Evolutionary conservation across 2,797 vertebrate genomes (phyloP), one percentile per base, ranked within the genome.

Genomic region (Erithacus rubecula): DNA sequence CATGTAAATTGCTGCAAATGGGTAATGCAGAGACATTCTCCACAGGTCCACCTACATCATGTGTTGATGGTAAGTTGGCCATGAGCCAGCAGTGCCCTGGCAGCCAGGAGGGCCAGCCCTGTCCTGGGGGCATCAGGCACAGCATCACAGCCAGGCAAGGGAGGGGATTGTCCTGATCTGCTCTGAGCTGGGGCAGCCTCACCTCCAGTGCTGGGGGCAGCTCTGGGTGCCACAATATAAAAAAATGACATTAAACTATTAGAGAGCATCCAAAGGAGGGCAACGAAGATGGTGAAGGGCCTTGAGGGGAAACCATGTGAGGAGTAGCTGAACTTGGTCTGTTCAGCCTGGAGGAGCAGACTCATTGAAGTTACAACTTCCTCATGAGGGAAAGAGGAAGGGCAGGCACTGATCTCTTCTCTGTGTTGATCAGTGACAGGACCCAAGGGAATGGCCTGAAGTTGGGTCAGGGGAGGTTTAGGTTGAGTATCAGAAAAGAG

Each of bases 301-400:
- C 15, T 64, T 22, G 43, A 37, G 9, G 5, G 32, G 23, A 79
- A 58, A 11, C 11, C 0, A 0, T 3, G 4, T 24, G 36, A 64
- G 23, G 37, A 58, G 16, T 0, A 2, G 19, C 12, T 64, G 59
- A 58, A 41, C 39, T 44, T 22, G 44, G 8, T 26, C 23, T 56
- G 18, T 23, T 43, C 49, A 49, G 32, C 52, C 58, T 23, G 29
- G 27, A 87, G 41, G 15, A 41, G 39, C 15, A 41, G 39, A 16
- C 8, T 56, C 43, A 58, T 0, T 11, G 6, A 19, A 16, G 19
- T 15, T 44, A 24, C 11, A 17, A 12, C 6, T 51, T 29, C 22
- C 15, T 58, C 5, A 2, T 2, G 4, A 20, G 13, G 11, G 12
- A 7, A 64, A 79, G 22, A 14, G 9, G 13, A 71, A 11, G 6